Conservation (phyloP, 2,113 vertebrate genomes). For the Scytalopus superciliaris region DNA sequence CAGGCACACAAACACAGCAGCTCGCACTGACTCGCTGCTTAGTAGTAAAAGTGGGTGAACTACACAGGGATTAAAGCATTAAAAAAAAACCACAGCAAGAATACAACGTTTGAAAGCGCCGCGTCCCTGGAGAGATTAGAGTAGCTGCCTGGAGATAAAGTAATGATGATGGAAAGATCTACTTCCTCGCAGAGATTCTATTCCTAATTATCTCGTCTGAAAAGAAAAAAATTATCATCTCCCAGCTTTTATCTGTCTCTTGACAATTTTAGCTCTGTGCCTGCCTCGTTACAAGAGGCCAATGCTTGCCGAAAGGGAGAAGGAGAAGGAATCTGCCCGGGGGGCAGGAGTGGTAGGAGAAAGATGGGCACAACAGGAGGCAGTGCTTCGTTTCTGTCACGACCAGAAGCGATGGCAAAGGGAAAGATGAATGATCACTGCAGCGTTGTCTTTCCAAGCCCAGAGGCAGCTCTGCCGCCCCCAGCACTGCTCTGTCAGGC, state of each 20-base stretch:
- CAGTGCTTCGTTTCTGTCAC: neutral
- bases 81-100: neutral
- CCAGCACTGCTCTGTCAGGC: neutral
- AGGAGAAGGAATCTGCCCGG: neutral
- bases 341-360: neutral
- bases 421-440: neutral
- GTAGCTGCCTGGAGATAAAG: conserved; percentile 41
- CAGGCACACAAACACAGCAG: neutral
- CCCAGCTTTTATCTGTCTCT: conserved; percentile 34
- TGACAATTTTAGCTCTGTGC: neutral
- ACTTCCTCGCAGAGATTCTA: conserved; percentile 28
- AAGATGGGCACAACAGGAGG: neutral
- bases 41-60: conserved; percentile 53
- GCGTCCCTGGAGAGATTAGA: conserved; percentile 30
- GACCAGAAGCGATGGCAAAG: neutral
- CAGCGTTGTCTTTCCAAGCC: neutral
- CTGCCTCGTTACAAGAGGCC: neutral
- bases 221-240: neutral
- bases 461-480: neutral
- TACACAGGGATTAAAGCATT: conserved; percentile 46
- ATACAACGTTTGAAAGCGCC: neutral
- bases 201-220: conserved; percentile 44
- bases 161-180: conserved; percentile 47
- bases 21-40: neutral
- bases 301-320: neutral